Base-by-base conservation (phyloP, 2,888 invertebrate genomes). In the Smittia sp. region DNA sequence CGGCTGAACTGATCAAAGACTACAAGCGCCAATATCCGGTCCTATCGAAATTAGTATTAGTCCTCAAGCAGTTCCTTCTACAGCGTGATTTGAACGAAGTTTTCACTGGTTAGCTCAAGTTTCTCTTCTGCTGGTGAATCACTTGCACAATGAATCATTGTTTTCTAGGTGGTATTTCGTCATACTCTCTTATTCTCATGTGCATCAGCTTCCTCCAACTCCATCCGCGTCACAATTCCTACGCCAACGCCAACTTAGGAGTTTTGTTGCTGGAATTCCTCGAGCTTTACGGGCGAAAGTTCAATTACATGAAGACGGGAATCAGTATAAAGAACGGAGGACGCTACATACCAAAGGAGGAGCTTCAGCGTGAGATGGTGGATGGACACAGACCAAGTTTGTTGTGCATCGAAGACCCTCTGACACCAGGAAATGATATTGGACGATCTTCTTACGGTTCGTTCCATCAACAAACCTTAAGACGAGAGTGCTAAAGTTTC, bases 31-130 rank as follows among this genome's bases (percentile, higher is more conserved):
- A 89, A 78, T 98, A 90, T 84, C 97, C 97, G 24, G 91, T 93
- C 76, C 86, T 99, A 77, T 91, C 94, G 73, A 96, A 96, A 79
- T 86, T 99, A 80, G 97, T 98, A 79, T 90, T 98, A 85, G 96
- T 99, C 75, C 86, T 99, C 78, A 99, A 99, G 85, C 98, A 99
- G 86, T 99, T 98, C 85, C 89, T 99, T 77, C 87, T 97, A 77
- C 96, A 98, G 85, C 89, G 98, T 79, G 96, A 98, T 86, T 89
- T 99, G 80, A 99, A 99, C 85, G 98, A 99, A 87, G 98, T 99
- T 79, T 99, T 98, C 85, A 98, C 97, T 76, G 98, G 77, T 77
- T 58, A 74, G 25, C 13, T 7, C 11, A 18, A 41, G n/a, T 22
- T 6, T 13, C 24, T 41, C 22, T 1, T 11, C n/a, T 0, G 1